A percentile compares a stretch with the other conserved stretches of the same genome.
Conservation (phyloP, 2,888 invertebrate genomes). For the Stenodera caucasica region DNA sequence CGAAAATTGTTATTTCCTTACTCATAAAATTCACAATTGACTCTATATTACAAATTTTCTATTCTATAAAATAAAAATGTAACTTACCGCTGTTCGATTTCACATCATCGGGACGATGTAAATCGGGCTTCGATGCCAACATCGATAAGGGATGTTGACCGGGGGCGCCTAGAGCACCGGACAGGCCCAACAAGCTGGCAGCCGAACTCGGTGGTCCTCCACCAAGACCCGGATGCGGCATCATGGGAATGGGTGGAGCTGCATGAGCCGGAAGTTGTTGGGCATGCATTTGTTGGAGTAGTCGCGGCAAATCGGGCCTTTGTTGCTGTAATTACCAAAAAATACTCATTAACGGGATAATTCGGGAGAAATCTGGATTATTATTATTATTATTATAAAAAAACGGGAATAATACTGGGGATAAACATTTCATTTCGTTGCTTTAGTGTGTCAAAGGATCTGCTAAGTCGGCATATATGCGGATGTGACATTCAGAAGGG, state of each 20-base stretch:
- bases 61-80: too few relatives aligned
- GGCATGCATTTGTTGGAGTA: conserved; percentile 92
- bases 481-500: conserved; percentile 43
- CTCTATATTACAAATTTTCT: conserved; percentile 1
- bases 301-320: conserved; percentile 78
- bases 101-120: conserved; percentile 74
- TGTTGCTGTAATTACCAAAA: conserved; percentile 70
- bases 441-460: conserved; percentile 34
- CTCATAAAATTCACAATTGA: conserved; percentile 10
- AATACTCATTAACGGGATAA: conserved; percentile 8
- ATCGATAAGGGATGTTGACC: conserved; percentile 77
- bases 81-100: conserved; percentile 76
- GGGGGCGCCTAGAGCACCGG: conserved; percentile 66
- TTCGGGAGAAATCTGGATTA: too few relatives aligned
- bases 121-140: conserved; percentile 75
- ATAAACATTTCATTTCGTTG: conserved; percentile 32
- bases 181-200: conserved; percentile 63
- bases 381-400: too few relatives aligned
- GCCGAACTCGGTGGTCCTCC: conserved; percentile 60
- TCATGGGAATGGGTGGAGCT: conserved; percentile 73
- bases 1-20: conserved; percentile 28
- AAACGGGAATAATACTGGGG: conserved; percentile 15
- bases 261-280: conserved; percentile 78
- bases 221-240: conserved; percentile 66
- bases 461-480: conserved; percentile 40